Conservation (phyloP, 2,113 vertebrate species). For the Pangasianodon gigas region DNA sequence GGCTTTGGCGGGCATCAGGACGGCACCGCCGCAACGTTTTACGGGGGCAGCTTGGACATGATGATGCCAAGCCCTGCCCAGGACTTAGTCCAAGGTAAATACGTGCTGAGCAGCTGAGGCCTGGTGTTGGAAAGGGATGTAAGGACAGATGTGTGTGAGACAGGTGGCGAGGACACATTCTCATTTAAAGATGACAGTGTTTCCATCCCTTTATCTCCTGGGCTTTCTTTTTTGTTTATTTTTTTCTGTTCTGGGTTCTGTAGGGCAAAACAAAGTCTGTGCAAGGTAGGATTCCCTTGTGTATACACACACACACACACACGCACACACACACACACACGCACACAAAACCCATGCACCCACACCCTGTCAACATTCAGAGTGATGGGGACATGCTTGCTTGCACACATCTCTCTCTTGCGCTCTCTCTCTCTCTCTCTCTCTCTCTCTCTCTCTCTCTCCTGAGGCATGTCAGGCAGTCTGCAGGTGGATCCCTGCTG, state of each 20-base stretch:
- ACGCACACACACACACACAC: background rate
- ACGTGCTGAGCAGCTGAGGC: constrained; percentile 77
- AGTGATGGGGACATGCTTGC: constrained; percentile 60
- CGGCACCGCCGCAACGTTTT: constrained; percentile 69
- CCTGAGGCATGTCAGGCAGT: constrained; percentile 65
- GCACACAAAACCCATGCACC: background rate
- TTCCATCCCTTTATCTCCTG: background rate
- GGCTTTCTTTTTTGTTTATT: background rate
- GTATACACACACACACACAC: background rate
- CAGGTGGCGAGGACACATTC: constrained; percentile 32
- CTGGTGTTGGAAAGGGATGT: constrained; percentile 38
- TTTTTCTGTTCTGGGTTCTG: background rate
- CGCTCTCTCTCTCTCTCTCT: background rate
- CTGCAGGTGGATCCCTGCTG: constrained; percentile 70
- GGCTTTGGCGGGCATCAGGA: constrained; percentile 75
- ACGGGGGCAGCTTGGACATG: constrained; percentile 74
- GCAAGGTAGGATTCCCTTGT: constrained; percentile 55
- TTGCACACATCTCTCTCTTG: constrained; percentile 31
- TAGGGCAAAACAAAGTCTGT: constrained; percentile 15
- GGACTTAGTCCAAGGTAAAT: constrained; percentile 83
- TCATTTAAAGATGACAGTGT: constrained; percentile 23
- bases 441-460: background rate
- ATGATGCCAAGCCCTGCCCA: constrained; percentile 73
- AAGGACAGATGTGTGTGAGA: constrained; percentile 29
- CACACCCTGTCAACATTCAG: constrained; percentile 31